Evolutionary conservation across 2,113 vertebrate genomes (phyloP).

Genomic region (Hippocampus barbouri): DNA sequence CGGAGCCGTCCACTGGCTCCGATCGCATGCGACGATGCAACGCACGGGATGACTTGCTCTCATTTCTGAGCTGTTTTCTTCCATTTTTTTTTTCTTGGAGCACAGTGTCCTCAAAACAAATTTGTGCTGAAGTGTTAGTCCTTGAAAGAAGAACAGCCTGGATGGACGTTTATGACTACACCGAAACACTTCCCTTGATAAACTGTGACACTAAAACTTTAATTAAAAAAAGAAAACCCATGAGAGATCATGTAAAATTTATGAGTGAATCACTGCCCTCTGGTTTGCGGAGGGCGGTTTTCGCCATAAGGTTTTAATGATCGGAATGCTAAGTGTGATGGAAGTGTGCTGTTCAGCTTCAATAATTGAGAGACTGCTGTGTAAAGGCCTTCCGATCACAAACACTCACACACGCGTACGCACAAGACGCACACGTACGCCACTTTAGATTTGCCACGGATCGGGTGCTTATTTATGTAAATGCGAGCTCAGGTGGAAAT

Average conservation of each 20-base stretch:
- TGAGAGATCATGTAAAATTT: conserved; percentile 17
- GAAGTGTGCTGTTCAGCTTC: conserved; percentile 4
- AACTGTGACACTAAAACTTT: conserved; percentile 11
- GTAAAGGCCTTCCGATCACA: background rate
- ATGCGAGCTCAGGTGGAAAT: background rate
- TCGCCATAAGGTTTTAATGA: conserved; percentile 31
- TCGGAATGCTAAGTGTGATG: conserved; percentile 8
- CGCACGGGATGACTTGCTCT: background rate
- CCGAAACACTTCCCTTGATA: conserved; percentile 9
- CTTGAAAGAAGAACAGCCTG: conserved; percentile 3
- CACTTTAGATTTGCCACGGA: background rate
- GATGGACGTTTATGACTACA: conserved; percentile 4
- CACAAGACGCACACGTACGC: background rate
- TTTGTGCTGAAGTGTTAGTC: background rate
- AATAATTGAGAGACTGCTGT: conserved; percentile 25
- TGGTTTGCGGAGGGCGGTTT: conserved; percentile 8
- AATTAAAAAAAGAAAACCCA: conserved; percentile 20
- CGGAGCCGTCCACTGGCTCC: conserved; percentile 23
- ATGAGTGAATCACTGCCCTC: conserved; percentile 17
- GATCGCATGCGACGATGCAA: conserved; percentile 19
- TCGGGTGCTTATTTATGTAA: background rate
- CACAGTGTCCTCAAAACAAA: background rate
- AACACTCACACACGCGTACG: background rate
- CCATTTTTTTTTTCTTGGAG: background rate
- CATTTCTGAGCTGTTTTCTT: conserved; percentile 8